These are phyloP conservation scores for Orthosia incerta DNA, from an alignment of 2,888 invertebrate genomes.

Conservation along the genomic window DNA sequence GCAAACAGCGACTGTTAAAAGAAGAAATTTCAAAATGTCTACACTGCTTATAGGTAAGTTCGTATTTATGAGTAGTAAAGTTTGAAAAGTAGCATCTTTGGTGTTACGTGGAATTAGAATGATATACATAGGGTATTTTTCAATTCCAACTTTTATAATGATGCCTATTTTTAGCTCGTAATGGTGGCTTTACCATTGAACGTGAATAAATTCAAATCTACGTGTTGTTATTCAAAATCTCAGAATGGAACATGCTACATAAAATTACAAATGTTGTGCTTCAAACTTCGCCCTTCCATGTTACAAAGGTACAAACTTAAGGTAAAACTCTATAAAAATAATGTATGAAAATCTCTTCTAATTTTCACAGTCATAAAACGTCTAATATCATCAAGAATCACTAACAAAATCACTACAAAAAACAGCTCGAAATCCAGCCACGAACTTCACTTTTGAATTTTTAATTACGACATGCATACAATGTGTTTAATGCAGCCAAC, in stretches of 20 bases:
- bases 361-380: neutral
- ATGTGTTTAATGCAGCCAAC: constrained; percentile 50
- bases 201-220: too few relatives aligned
- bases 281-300: too few relatives aligned
- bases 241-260: neutral
- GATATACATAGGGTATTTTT: constrained; percentile 66
- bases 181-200: too few relatives aligned
- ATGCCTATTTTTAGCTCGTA: too few relatives aligned
- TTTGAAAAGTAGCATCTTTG: constrained; percentile 76
- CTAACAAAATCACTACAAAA: neutral
- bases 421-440: neutral
- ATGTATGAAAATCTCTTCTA: neutral
- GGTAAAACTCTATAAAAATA: neutral
- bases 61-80: constrained; percentile 82
- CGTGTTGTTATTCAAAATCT: too few relatives aligned
- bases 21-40: constrained; percentile 79
- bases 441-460: constrained; percentile 13
- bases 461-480: constrained; percentile 43
- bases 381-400: neutral
- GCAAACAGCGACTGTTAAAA: constrained; percentile 72
- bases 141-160: neutral
- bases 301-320: too few relatives aligned
- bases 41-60: constrained; percentile 69
- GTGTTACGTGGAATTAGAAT: constrained; percentile 29
- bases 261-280: too few relatives aligned